Base-by-base conservation (phyloP, 2,797 vertebrate genomes). In the Melanotaenia maccullochi region DNA sequence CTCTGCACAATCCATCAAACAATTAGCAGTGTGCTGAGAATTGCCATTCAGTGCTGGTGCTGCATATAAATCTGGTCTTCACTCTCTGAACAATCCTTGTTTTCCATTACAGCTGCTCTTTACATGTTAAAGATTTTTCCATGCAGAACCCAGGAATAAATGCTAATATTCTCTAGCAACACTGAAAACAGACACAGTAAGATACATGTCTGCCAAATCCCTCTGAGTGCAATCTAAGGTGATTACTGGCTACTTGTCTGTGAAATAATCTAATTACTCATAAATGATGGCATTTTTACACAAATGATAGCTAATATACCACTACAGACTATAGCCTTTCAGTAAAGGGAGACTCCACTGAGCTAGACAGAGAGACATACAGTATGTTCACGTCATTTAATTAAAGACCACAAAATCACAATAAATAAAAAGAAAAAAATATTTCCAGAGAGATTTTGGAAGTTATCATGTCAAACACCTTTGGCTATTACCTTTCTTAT, bases 11-110 rank as follows among this genome's bases (percentile, higher is more conserved):
- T 94, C 90, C 91, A 91, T 92, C 92, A 90, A 89, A 91, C 92
- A 93, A 93, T 94, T 92, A 93, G 92, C 82, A 75, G 75, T 74
- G 83, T 84, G 84, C 83, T 90, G 90, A 92, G 87, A 78, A 89
- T 81, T 82, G 88, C 89, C 85, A 87, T 91, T 92, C 91, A 88
- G 73, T 40, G 60, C 59, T 18, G 62, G 69, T 64, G 85, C 81
- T 62, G 85, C 82, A 79, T 80, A 90, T 83, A 87, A 91, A 92
- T 89, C 81, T 76, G 42, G 68, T 30, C 56, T 65, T 73, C 82
- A 77, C 63, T 79, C 67, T 28, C 65, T 35, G 60, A 75, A 76
- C 73, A 83, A 28, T 20, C 77, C 68, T 66, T 68, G 78, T 79
- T 89, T 87, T 88, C 79, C 74, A 83, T 76, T 71, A 80, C 83